phyloP scores from a whole-genome alignment of 2,888 invertebrate genomes.

The Tribolium freemani region DNA sequence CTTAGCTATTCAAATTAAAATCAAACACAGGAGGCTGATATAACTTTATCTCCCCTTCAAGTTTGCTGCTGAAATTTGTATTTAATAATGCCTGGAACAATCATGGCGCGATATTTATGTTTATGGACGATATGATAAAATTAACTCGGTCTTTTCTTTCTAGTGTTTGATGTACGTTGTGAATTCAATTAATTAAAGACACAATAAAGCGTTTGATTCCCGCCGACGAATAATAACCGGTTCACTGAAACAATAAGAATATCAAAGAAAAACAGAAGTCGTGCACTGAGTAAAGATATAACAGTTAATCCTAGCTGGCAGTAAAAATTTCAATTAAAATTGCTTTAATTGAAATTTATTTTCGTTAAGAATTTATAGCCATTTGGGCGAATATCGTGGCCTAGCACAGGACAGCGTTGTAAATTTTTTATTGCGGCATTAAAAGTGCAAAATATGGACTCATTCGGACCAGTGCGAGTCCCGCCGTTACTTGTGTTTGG shows the following conservation, averaged over 20 bases:
- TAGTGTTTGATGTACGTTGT: too few relatives aligned
- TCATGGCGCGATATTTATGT: neutral
- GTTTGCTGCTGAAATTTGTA: neutral
- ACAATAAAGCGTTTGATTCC: too few relatives aligned
- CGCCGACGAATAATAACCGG: too few relatives aligned
- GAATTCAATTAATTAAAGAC: too few relatives aligned
- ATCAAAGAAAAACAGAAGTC: neutral
- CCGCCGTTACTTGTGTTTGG: slow-evolving; percentile 44
- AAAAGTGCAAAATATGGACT: slow-evolving; percentile 49
- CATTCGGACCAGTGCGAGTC: slow-evolving; percentile 45
- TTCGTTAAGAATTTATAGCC: slow-evolving; percentile 35
- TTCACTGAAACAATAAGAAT: too few relatives aligned
- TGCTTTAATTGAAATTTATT: slow-evolving; percentile 44
- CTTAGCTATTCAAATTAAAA: neutral
- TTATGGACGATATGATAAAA: neutral
- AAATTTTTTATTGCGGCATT: slow-evolving; percentile 50
- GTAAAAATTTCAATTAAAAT: slow-evolving; percentile 21
- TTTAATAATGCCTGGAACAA: neutral
- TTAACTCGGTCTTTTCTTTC: neutral
- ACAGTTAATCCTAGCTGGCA: slow-evolving; percentile 14
- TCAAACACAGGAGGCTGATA: neutral
- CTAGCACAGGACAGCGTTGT: slow-evolving; percentile 29
- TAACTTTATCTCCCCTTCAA: neutral
- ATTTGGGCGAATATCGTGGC: slow-evolving; percentile 6
- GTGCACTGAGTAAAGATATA: neutral